Base-by-base conservation (phyloP, 2,797 vertebrate species). In the Heterohyrax brucei region DNA sequence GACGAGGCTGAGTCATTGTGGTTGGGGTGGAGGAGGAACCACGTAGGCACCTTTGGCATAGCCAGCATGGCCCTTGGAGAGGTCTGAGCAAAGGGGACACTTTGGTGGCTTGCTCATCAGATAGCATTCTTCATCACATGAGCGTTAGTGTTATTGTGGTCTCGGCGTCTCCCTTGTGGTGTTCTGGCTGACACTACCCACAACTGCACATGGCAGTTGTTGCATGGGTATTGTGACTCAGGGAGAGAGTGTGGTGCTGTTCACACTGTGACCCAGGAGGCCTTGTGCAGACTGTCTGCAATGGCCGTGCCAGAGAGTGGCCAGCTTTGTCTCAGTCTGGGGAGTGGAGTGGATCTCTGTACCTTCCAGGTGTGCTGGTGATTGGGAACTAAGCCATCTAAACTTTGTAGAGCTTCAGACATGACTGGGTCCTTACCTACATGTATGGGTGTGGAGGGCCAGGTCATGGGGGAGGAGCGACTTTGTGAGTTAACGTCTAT, bases 241-340 rank as follows among this genome's bases (percentile, higher is more conserved):
- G 68, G 68, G 3, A 3, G 4, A 50, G 8, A 48, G 4, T 59
- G 62, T 62, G 39, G 44, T 77, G 1, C 48, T n/a, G 0, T 61
- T 83, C 28, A 33, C 9, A 26, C 28, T 26, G 5, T 64, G n/a
- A 21, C 39, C 53, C 2, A 0, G 0, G 7, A 30, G 39, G 16
- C 56, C 1, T 7, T 21, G 1, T 5, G 24, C 18, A 18, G 53
- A 2, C 50, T 68, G 26, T 59, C 18, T 21, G 53, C 1, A 1
- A 46, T 22, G 19, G 19, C 28, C 50, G 0, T 44, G 16, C 33
- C 30, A 24, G 28, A 48, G 26, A 16, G 22, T 44, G 76, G 50
- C 26, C 5, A 4, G 80, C 30, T 61, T 89, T 3, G 0, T 21
- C 68, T 72, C 24, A 1, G 22, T 33, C 53, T 62, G 13, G 72